phyloP scores from a whole-genome alignment of 2,888 invertebrate genomes.

The Scaptomyza flava region DNA sequence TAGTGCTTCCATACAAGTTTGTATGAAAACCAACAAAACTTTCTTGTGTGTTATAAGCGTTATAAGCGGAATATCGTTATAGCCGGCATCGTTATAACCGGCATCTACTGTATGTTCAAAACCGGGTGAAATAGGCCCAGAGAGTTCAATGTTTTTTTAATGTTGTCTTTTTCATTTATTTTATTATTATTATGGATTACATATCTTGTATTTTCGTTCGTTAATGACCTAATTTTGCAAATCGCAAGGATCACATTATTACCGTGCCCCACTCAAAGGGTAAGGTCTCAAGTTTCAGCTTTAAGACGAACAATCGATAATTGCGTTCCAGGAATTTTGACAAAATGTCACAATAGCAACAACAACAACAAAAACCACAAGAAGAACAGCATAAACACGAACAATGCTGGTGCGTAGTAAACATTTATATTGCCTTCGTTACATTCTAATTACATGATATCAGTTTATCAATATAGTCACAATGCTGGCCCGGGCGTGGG shows the following conservation, averaged over 20 bases:
- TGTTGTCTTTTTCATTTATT: neutral
- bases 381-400: neutral
- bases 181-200: neutral
- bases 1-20: too few species aligned
- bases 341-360: constrained; percentile 8
- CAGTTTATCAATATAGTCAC: constrained; percentile 30
- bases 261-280: neutral
- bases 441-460: constrained; percentile 64
- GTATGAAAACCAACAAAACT: too few species aligned
- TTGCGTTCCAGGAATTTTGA: constrained; percentile 30
- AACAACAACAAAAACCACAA: constrained; percentile 6
- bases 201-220: neutral
- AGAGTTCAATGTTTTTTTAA: neutral
- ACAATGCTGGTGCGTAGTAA: constrained; percentile 38
- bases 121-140: neutral
- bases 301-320: constrained; percentile 25
- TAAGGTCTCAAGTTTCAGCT: constrained; percentile 12
- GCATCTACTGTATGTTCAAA: too few species aligned
- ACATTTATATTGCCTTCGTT: constrained; percentile 54
- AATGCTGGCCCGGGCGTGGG: neutral
- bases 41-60: too few species aligned
- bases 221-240: neutral
- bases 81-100: too few species aligned
- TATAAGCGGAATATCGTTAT: too few species aligned
- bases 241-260: neutral